Base-by-base conservation (phyloP, 1,140 invertebrate genomes). In the Brachionus plicatilis region DNA sequence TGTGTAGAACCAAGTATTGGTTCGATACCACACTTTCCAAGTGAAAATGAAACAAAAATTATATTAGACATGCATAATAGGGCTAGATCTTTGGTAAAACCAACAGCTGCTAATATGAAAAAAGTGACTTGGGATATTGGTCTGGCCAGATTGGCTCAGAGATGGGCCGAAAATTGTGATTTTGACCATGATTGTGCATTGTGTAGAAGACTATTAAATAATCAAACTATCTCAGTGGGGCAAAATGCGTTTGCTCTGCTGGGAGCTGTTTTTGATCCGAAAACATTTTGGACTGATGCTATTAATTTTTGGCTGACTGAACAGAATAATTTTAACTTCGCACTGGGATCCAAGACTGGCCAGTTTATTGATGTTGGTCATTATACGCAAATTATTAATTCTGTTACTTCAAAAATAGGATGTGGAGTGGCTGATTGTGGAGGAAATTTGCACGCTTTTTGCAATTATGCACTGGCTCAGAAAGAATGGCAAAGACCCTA, bases 381-480 rank as follows among this genome's bases (percentile, higher is more conserved):
- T 56, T 84, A 84, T 84, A 84, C 82, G 3, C 82, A 84, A 56
- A 70, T 84, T 7, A 29, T 84, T 11, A 56, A 70, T 56, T 33
- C 41, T 4, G 14, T 7, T 8, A n/a, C 65, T 6, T 20, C 65
- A 20, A 45, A 24, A 70, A 53, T 84, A 24, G 82, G 82, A 47
- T 84, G 82, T 56, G 82, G 82, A 29, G 24, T 37, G 3, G 82
- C 82, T 70, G 50, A 50, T 24, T 70, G 68, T 68, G 29, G 12
- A 6, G 33, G 27, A 24, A 68, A 41, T 20, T 20, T 82, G 37
- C 41, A 65, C 53, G 79, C 53, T 5, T 60, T 45, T 68, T 82
- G 79, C 47, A 82, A 82, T 47, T 82, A 82, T 82, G 79, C 53
- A 20, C 17, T 4, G 3, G 79, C 14, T 45, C 79, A 82, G 27